Conservation (phyloP, 2,113 vertebrate species). For the Condylura cristata region DNA sequence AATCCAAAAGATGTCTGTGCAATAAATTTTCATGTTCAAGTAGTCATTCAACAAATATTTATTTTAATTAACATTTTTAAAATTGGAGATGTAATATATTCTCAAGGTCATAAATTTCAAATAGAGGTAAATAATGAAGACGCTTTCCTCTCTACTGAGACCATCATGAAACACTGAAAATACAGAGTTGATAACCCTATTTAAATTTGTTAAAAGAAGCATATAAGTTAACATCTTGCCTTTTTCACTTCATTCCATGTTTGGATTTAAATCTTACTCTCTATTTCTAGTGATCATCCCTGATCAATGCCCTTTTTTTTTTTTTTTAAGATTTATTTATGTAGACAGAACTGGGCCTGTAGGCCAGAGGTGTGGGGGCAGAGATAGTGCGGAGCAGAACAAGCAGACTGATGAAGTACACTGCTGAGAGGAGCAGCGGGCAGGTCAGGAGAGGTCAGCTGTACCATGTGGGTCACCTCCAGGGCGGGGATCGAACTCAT, state of each 20-base stretch:
- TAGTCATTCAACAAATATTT: slow-evolving; percentile 45
- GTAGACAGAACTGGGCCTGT: no score
- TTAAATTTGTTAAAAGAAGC: not conserved
- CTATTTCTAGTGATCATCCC: not conserved
- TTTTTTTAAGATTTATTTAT: no score
- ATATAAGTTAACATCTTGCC: not conserved
- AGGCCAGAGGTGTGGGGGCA: no score
- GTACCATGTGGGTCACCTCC: no score
- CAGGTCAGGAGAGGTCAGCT: no score
- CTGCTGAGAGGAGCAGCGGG: no score
- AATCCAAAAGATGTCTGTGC: not conserved
- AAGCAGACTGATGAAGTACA: no score
- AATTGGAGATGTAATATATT: slow-evolving; percentile 8
- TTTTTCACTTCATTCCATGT: not conserved
- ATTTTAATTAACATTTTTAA: slow-evolving; percentile 29
- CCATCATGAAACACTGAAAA: not conserved
- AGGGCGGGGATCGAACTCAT: no score
- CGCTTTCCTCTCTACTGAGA: not conserved
- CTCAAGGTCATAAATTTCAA: not conserved
- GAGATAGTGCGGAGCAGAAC: no score
- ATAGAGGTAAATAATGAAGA: slow-evolving; percentile 22
- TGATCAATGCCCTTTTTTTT: not conserved
- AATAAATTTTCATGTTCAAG: slow-evolving; percentile 36
- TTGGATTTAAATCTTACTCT: not conserved
- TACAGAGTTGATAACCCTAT: not conserved